Evolutionary conservation across 2,797 vertebrate genomes (phyloP).

Genomic region (Takifugu ocellatus): DNA sequence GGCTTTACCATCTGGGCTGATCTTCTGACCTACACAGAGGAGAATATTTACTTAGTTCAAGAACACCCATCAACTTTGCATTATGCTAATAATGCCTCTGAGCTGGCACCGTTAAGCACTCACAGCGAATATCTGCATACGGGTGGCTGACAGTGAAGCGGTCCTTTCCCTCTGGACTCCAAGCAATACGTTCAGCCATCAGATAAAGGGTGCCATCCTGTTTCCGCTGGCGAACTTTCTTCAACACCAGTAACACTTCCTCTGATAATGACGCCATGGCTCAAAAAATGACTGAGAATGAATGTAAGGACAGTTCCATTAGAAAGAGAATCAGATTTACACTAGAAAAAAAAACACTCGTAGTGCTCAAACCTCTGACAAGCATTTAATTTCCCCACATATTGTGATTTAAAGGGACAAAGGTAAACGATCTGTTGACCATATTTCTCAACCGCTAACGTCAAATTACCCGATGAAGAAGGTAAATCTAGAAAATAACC

Average conservation of each 20-base stretch:
- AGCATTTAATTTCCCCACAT: too few relatives aligned
- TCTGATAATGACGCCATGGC: slow-evolving; percentile 95
- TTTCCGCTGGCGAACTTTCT: slow-evolving; percentile 96
- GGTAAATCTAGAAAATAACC: neutral
- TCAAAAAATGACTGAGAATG: slow-evolving; percentile 35
- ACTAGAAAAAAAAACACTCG: neutral
- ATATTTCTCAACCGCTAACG: too few relatives aligned
- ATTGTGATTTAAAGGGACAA: too few relatives aligned
- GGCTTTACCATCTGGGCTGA: slow-evolving; percentile 97
- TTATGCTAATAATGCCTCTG: neutral
- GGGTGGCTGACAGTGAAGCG: slow-evolving; percentile 95
- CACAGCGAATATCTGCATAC: slow-evolving; percentile 97
- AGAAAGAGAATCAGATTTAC: neutral
- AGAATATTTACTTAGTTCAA: neutral
- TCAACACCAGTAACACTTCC: slow-evolving; percentile 94
- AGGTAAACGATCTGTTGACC: neutral
- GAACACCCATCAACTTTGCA: too few relatives aligned
- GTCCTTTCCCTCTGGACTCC: slow-evolving; percentile 97
- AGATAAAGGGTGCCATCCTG: slow-evolving; percentile 97
- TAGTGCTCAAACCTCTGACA: too few relatives aligned
- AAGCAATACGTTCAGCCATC: slow-evolving; percentile 96
- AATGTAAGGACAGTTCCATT: neutral
- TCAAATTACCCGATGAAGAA: too few relatives aligned
- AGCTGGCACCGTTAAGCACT: slow-evolving; percentile 62
- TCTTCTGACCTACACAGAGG: slow-evolving; percentile 89